These are phyloP conservation scores for Sus cebifrons DNA, from an alignment of 2,797 vertebrate species.

Conservation along the genomic window DNA sequence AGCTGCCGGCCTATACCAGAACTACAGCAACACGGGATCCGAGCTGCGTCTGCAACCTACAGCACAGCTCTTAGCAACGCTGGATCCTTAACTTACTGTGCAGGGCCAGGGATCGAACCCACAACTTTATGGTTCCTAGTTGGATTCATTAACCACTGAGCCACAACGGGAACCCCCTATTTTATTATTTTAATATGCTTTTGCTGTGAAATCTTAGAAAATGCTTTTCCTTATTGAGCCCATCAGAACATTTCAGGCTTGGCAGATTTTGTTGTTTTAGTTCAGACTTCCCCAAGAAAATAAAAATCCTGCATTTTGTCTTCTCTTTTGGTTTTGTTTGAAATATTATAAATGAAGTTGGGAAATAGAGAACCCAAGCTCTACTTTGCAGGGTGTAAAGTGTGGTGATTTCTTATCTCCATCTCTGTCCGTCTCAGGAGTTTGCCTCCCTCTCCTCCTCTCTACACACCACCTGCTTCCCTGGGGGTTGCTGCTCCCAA, in stretches of 20 bases:
- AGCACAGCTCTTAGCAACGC: too few species aligned
- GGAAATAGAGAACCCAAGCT: conserved; percentile 24
- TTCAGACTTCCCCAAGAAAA: conserved; percentile 41
- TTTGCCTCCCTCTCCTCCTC: conserved; percentile 37
- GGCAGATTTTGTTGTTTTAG: conserved; percentile 52
- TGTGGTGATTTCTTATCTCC: not conserved
- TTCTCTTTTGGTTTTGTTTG: conserved; percentile 8
- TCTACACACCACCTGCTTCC: conserved; percentile 43
- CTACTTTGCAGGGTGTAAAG: not conserved
- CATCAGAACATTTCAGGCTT: conserved; percentile 39
- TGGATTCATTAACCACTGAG: too few species aligned
- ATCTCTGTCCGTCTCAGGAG: not conserved
- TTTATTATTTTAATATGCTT: conserved; percentile 2
- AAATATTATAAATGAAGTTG: not conserved
- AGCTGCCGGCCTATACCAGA: too few species aligned
- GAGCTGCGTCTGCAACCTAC: too few species aligned
- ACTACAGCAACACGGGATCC: too few species aligned
- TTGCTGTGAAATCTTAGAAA: conserved; percentile 49
- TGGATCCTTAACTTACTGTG: too few species aligned
- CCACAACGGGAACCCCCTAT: too few species aligned
- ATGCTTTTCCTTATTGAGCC: conserved; percentile 37
- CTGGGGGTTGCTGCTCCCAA: not conserved
- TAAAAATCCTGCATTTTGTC: conserved; percentile 36
- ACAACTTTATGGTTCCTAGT: too few species aligned
- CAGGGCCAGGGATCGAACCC: too few species aligned